Evolutionary conservation across 2,888 invertebrate species (phyloP), one percentile per base, ranked within the genome.

Genomic region (Polylopha cassiicola): DNA sequence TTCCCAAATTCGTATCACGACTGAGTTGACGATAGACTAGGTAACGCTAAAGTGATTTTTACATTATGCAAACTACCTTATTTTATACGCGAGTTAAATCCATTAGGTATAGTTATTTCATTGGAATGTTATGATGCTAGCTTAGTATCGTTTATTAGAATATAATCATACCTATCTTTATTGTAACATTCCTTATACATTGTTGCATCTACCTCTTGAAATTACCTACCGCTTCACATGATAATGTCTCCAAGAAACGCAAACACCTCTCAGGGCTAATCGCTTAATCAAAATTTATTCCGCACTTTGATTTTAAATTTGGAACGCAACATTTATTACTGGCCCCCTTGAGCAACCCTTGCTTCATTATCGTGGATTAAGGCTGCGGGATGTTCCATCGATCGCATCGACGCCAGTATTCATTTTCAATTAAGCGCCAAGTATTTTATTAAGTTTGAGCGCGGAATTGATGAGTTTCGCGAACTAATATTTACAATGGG

Each of bases 241-340:
- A n/a, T 27, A 29, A 60, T 56, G 62, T 55, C 43, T 56, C 47
- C 58, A 73, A 77, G 79, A 73, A 78, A 74, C 65, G 61, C 77
- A 81, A 80, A 81, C 82, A 80, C 73, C 69, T 78, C 75, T 56
- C 65, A 56, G 58, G 62, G 82, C 81, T 85, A 84, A 84, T 84
- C 85, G 84, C 80, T 82, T 84, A 84, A 84, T 84, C 84, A 81
- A 85, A 85, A 85, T 84, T 84, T 84, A 85, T 84, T 82, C 85
- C 82, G 79, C 84, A 81, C 82, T 85, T 84, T 84, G 81, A 84
- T 85, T 84, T 84, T 84, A 85, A 85, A 85, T 84, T 84, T 84
- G 77, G 72, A 46, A 80, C 81, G 82, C 81, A 84, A 85, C 84
- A 84, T 85, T 84, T 84, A 82, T 85, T 85, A 84, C 69, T 73